A percentile compares a stretch with the other conserved stretches of the same genome.
Evolutionary conservation across 2,888 invertebrate genomes (phyloP).

Genomic region (Sicus ferrugineus): DNA sequence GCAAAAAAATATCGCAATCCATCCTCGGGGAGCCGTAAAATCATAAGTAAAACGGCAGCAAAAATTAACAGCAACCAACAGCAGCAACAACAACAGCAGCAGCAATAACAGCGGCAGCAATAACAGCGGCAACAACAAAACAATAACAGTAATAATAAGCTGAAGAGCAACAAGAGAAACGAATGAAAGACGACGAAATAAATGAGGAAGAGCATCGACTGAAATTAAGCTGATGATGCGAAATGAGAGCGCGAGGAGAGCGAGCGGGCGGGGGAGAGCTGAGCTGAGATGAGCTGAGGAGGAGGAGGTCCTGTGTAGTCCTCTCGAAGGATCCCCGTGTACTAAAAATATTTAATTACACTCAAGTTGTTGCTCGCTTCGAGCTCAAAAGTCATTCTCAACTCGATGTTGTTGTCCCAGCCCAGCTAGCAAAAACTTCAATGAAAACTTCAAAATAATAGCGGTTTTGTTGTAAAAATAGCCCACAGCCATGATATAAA

Average conservation of each 20-base stretch:
- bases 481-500: not conserved
- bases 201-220: not conserved
- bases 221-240: not conserved
- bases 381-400: no score
- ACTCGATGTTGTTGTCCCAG: no score
- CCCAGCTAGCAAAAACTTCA: not conserved
- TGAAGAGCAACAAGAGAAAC: not conserved
- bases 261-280: not conserved
- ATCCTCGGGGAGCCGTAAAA: constrained; percentile 37
- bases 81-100: not conserved
- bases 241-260: not conserved
- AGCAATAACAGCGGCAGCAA: not conserved
- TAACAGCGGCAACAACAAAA: not conserved
- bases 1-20: constrained; percentile 27
- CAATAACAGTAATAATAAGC: not conserved
- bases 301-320: no score
- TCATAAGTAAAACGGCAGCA: constrained; percentile 32
- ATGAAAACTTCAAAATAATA: not conserved
- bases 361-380: constrained; percentile 16
- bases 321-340: not conserved
- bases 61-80: constrained; percentile 8
- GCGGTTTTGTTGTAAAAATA: not conserved
- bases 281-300: not conserved
- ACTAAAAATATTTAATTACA: constrained; percentile 31
- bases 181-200: constrained; percentile 9